Percentiles rank a stretch among this genome's conserved stretches.
These are phyloP conservation scores for Cydia splendana DNA, from an alignment of 1,140 invertebrate species.

Conservation along the genomic window DNA sequence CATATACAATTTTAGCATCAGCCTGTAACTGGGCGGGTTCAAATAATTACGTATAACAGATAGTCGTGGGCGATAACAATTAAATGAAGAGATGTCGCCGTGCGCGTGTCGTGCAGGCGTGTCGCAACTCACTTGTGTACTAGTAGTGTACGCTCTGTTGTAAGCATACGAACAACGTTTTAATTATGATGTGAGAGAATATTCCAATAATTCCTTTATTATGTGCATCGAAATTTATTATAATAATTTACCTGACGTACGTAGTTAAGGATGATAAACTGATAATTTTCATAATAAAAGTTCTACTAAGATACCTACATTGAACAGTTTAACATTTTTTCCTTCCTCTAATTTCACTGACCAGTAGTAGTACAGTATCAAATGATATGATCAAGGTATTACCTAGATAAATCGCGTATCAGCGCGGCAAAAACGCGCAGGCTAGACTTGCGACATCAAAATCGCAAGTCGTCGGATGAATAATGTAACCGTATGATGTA, in stretches of 20 bases:
- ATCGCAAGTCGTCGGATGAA: slow-evolving; percentile 62
- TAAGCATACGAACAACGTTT: not conserved
- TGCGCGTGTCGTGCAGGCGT: slow-evolving; percentile 44
- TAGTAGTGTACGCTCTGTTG: not conserved
- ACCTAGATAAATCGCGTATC: slow-evolving; percentile 22
- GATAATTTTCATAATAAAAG: not conserved
- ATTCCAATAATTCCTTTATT: not conserved
- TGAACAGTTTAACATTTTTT: not conserved
- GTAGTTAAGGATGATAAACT: too few species aligned
- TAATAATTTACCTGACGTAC: too few species aligned
- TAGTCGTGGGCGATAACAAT: slow-evolving; percentile 66
- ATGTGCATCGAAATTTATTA: too few species aligned
- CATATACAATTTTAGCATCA: not conserved
- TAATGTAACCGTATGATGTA: slow-evolving; percentile 69
- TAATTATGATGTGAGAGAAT: slow-evolving; percentile 3
- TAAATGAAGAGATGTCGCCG: slow-evolving; percentile 61
- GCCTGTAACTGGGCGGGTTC: slow-evolving; percentile 5
- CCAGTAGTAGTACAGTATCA: slow-evolving; percentile 33
- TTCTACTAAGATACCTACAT: not conserved
- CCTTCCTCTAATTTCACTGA: not conserved
- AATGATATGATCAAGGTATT: slow-evolving; percentile 42
- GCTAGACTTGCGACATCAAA: slow-evolving; percentile 64
- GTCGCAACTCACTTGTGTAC: slow-evolving; percentile 39
- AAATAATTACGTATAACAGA: slow-evolving; percentile 56
- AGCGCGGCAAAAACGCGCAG: slow-evolving; percentile 51